Base-by-base conservation (phyloP, 2,888 invertebrate genomes). In the Caenorhabditis sp. region DNA sequence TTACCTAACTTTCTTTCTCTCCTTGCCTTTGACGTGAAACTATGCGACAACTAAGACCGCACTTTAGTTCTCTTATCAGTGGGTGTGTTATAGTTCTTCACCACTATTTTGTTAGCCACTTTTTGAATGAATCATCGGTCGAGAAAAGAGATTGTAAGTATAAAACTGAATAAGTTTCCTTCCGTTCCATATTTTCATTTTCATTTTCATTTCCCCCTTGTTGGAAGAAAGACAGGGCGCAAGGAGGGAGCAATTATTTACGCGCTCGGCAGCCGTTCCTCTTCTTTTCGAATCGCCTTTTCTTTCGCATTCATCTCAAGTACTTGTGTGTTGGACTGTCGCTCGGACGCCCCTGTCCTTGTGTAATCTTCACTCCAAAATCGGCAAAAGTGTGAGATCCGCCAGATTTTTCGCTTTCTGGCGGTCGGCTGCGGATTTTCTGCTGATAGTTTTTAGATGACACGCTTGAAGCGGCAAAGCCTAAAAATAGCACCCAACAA, bases 251-350 rank as follows among this genome's bases (percentile, higher is more conserved):
- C 59, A 59, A 59, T 70, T 70, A 70, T 70, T 70, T 59, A 70
- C 70, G 70, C 59, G 59, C 7, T 48, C 30, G 41, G n/a, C 56
- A 24, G 41, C 59, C 58, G 13, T 39, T 58, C 46, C 2, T n/a
- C 27, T 20, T n/a, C 45, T 52, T 37, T 9, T 39, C 53, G 43
- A 70, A 70, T 70, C 53, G 59, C 46, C 59, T 53, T 68, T 68
- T 68, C 52, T 52, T 58, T 66, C 41, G 52, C 68, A 68, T 68
- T 68, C 68, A 68, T 68, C 68, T 68, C 68, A 68, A 68, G 68
- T 68, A 48, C 55, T 65, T 45, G 15, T 59, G 59, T 48, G 20
- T 37, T 46, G 26, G 46, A 6, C 41, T 55, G 63, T n/a, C 62
- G 50, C 46, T 48, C 27, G 30, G 43, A 39, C 20, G 13, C 22